Evolutionary conservation across 2,113 vertebrate genomes (phyloP).

Genomic region (Oostethus manadensis): DNA sequence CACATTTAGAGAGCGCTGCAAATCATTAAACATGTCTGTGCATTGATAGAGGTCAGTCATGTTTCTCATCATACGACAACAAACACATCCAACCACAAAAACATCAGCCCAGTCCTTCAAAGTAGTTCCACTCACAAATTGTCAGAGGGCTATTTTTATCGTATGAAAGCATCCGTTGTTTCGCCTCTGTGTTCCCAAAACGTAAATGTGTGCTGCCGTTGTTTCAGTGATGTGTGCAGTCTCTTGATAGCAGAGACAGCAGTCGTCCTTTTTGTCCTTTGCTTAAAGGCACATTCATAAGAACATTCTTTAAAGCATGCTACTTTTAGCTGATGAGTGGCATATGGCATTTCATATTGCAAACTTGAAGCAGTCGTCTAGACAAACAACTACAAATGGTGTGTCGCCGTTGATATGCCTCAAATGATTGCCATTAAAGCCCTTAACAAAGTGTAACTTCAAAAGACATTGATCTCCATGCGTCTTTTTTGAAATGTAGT

Average conservation of each 20-base stretch:
- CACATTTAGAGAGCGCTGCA: conserved; percentile 7
- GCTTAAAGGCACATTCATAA: conserved; percentile 54
- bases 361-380: conserved; percentile 57
- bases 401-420: conserved; percentile 68
- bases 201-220: conserved; percentile 34
- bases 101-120: conserved; percentile 27
- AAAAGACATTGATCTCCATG: conserved; percentile 57
- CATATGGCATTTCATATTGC: conserved; percentile 64
- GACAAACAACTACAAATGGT: conserved; percentile 67
- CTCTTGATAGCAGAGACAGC: conserved; percentile 56
- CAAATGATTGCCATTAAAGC: conserved; percentile 59
- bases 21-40: conserved; percentile 13
- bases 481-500: conserved; percentile 35
- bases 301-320: conserved; percentile 53
- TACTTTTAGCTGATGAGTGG: conserved; percentile 67
- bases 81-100: conserved; percentile 1
- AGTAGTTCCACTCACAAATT: conserved; percentile 31
- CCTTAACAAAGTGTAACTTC: conserved; percentile 54
- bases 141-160: conserved; percentile 62
- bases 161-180: conserved; percentile 52
- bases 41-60: conserved; percentile 2
- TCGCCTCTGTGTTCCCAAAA: conserved; percentile 37
- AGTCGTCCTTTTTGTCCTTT: conserved; percentile 62
- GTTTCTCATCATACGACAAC: not conserved
- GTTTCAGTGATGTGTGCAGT: conserved; percentile 48